phyloP scores from a whole-genome alignment of 1,140 invertebrate species.

The Euwallacea fornicatus region DNA sequence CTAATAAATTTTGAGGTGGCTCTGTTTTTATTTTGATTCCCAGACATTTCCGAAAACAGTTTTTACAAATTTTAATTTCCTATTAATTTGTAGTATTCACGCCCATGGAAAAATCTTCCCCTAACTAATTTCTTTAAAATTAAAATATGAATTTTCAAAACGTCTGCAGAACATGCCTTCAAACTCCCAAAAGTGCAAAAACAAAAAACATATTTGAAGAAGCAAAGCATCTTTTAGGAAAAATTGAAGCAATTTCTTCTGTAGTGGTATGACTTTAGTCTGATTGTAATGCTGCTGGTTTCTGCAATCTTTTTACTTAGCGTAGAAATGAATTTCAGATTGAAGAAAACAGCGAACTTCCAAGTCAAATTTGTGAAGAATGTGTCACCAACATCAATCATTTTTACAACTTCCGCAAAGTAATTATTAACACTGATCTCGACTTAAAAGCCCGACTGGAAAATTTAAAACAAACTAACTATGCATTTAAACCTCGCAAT shows the following conservation, averaged over 20 bases:
- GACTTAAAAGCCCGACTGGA: conserved; percentile 39
- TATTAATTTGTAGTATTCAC: no score
- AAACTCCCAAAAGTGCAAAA: conserved; percentile 30
- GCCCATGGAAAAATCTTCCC: no score
- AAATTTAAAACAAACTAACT: conserved; percentile 28
- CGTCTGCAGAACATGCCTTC: conserved; percentile 45
- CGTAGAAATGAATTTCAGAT: conserved; percentile 36
- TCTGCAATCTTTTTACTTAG: not conserved
- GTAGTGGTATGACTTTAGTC: conserved; percentile 37
- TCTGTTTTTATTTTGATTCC: no score
- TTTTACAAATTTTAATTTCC: no score
- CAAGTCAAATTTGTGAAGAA: conserved; percentile 44
- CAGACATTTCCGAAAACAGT: no score
- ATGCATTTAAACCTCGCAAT: not conserved
- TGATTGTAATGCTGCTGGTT: no score
- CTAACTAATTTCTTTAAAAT: no score
- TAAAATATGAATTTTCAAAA: conserved; percentile 22
- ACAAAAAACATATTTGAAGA: conserved; percentile 28
- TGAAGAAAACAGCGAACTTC: conserved; percentile 30
- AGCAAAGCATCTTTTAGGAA: conserved; percentile 31
- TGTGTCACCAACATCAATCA: conserved; percentile 43
- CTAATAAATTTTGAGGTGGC: no score
- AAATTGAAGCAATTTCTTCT: conserved; percentile 43
- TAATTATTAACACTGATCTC: conserved; percentile 43
- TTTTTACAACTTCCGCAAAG: conserved; percentile 45